Evolutionary conservation across 2,888 invertebrate species (phyloP), one percentile per base, ranked within the genome.

Genomic region (Drosophila anomalata): DNA sequence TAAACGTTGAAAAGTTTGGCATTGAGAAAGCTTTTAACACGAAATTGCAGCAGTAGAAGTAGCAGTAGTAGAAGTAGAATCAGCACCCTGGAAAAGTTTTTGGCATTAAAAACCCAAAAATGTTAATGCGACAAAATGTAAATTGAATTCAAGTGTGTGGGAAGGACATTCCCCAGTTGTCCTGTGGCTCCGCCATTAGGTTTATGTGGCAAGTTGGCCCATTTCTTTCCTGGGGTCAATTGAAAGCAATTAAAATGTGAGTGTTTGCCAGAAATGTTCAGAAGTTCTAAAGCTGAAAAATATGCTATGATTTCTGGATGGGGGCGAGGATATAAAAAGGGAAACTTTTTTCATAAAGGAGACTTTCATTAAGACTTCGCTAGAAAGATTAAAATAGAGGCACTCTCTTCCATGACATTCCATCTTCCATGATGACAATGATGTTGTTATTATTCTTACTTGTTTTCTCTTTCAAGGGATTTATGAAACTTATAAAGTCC

Each of bases 171-270:
- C 22, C 22, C 22, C 53, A 9, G 33, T 11, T 9, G 17, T 51
- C 20, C 31, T 6, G 7, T 26, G 29, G 26, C 20, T 26, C 57
- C 29, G 51, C 62, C 65, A 66, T 79, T 52, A 71, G 54, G 65
- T 83, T 80, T 73, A 76, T 81, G 73, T 60, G 53, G 20, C 59
- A 87, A 84, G 69, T 87, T 86, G 70, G 24, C 36, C 39, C 54
- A 61, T 29, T 52, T 58, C 63, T 76, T 71, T 66, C 47, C 61
- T 48, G 48, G 61, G 86, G 84, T 84, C 81, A 82, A 82, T 84
- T 82, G 71, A 73, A 84, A 80, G 84, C 80, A 83, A 87, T 81
- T 81, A 80, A 83, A 76, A 78, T 74, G 65, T 55, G 76, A 80
- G 69, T 42, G 69, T 42, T 51, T 60, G 29, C 24, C 20, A 42